Evolutionary conservation across 2,113 vertebrate species (phyloP), one percentile per base, ranked within the genome.

Genomic region (Entosphenus tridentatus): DNA sequence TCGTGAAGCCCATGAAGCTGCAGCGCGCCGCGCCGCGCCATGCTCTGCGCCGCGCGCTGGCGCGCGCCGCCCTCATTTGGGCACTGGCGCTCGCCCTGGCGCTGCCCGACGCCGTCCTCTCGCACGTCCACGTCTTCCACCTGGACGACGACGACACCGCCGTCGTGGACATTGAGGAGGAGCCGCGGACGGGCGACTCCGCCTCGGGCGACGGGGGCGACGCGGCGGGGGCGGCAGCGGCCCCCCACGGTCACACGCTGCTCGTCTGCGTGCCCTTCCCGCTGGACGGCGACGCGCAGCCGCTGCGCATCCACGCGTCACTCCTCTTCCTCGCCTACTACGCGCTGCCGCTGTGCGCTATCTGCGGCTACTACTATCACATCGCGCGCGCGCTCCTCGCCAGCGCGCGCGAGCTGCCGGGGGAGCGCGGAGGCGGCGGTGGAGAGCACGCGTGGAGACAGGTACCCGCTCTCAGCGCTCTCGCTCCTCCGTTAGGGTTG

Each of bases 1-100:
- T 95, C 1, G 91, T 96, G 68, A 95, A 95, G 77, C 90, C 89
- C 57, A 92, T 95, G 91, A 90, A 95, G 76, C 87, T 92, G 77
- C 91, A 93, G 81, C 80, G 39, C 5, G 39, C 39, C 39, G 39
- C 39, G 39, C 39, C 78, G 1, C 85, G 89, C 67, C 81, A 85
- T 3, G 85, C 85, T 0, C 81, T 93, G 71, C 77, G 86, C 70
- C 83, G 88, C 85, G 95, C 90, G 10, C 88, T 83, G 67, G 69
- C 84, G 68, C 95, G 93, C 75, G 86, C 84, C 0, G 57, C 79
- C 39, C 82, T 80, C 56, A 91, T 96, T 74, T 96, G 91, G 91
- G 74, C 86, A 12, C 72, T 90, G 74, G 92, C 89, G 0, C 67
- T 86, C 73, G 72, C 90, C 71, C 77, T 96, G 55, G 86, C 90